phyloP scores from a whole-genome alignment of 2,113 vertebrate genomes.

The Cynocephalus volans region DNA sequence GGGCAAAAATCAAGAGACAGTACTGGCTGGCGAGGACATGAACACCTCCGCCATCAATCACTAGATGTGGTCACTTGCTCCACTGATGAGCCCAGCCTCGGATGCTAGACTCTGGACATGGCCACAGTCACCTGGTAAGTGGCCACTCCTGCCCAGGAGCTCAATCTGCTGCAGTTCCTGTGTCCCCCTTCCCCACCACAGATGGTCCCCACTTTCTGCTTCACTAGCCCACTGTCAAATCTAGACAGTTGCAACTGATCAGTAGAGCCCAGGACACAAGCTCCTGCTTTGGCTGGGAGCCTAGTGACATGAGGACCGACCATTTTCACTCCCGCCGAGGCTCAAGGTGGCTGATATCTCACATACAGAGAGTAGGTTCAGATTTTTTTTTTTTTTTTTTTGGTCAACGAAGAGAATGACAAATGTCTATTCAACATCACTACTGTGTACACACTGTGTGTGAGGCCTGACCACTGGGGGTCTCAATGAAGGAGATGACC shows the following conservation, averaged over 20 bases:
- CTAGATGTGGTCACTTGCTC: not conserved
- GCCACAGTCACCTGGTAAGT: not conserved
- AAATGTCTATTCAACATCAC: not conserved
- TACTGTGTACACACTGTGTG: not conserved
- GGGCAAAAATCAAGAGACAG: not conserved
- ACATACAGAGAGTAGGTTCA: not conserved
- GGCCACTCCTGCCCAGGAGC: not conserved
- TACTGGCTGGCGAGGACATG: rapidly evolving
- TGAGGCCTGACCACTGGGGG: not conserved
- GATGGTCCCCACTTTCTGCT: not conserved
- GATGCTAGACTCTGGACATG: not conserved
- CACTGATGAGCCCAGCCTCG: rapidly evolving
- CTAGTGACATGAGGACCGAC: no score
- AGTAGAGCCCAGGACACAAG: not conserved
- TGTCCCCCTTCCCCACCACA: not conserved
- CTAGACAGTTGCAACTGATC: not conserved
- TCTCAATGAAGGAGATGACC: not conserved
- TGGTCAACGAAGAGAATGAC: not conserved
- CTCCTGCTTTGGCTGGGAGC: no score
- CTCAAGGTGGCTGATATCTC: no score
- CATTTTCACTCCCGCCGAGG: no score
- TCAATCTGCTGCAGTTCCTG: not conserved
- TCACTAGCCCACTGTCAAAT: not conserved
- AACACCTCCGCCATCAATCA: rapidly evolving
- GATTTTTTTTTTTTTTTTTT: not conserved